Evolutionary conservation across 2,797 vertebrate species (phyloP).

Genomic region (Parotocinclus haroldoi): DNA sequence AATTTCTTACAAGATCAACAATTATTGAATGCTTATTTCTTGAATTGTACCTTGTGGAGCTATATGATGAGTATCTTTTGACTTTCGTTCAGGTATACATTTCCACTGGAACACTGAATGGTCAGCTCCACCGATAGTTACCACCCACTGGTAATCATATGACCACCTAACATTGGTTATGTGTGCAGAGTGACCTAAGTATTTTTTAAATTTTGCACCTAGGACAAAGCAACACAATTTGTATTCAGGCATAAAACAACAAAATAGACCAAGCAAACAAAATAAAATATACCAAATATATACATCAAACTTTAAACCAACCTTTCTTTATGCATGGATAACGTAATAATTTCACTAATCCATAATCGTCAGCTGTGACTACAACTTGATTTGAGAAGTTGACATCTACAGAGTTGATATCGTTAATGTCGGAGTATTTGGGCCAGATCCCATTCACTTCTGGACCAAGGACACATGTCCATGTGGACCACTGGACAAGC

Average conservation of each 20-base stretch:
- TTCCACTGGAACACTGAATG: slow-evolving; percentile 99
- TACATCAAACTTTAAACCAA: slow-evolving; percentile 48
- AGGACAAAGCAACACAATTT: slow-evolving; percentile 41
- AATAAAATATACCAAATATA: background rate
- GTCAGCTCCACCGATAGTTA: slow-evolving; percentile 95
- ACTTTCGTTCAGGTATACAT: slow-evolving; percentile 91
- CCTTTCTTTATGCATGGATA: slow-evolving; percentile 97
- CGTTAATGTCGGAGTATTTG: slow-evolving; percentile 93
- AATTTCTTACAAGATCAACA: background rate
- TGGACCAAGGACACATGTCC: slow-evolving; percentile 92
- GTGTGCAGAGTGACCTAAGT: slow-evolving; percentile 95
- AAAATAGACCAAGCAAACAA: slow-evolving; percentile 15
- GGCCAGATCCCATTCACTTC: slow-evolving; percentile 98
- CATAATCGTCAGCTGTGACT: slow-evolving; percentile 95
- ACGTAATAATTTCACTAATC: slow-evolving; percentile 92
- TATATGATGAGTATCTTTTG: slow-evolving; percentile 91
- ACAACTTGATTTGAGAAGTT: slow-evolving; percentile 94
- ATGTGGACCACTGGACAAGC: slow-evolving; percentile 89
- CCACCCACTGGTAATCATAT: slow-evolving; percentile 97
- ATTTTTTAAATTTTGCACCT: slow-evolving; percentile 98
- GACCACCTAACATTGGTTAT: slow-evolving; percentile 97
- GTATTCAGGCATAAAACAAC: slow-evolving; percentile 25
- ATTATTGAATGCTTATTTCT: background rate
- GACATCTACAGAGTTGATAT: slow-evolving; percentile 96
- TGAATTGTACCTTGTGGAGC: slow-evolving; percentile 85